Base-by-base conservation (phyloP, 1,140 invertebrate genomes). In the Ips typographus region DNA sequence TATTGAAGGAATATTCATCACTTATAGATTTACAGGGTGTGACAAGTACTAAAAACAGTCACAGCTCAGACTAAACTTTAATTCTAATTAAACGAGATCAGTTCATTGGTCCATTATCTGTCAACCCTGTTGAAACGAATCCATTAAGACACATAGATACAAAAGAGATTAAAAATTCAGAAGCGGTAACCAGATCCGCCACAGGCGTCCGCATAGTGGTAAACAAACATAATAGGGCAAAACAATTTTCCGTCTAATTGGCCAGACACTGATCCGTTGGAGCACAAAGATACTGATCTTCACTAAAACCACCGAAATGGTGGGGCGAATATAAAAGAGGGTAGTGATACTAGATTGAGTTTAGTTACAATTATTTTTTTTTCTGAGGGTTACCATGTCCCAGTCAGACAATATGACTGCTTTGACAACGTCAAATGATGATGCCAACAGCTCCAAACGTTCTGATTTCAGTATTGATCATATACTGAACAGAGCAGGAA, bases 391-490 rank as follows among this genome's bases (percentile, higher is more conserved):
- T n/a, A n/a, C n/a, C n/a, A n/a, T n/a, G 40, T 60, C 40, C 37
- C 7, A 5, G 37, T 53, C 38, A 1, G 44, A n/a, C 3, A 59
- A 4, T 44, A 61, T 61, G 59, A 61, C 40, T 22, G 59, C 59
- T 7, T 40, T 58, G 56, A 7, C 3, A 4, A 66, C 38, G 39
- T 7, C 36, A 39, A 47, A 57, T 61, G 4, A 37, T n/a, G 59
- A 51, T 37, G 37, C 1, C 40, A 40, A 65, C 40, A 59, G 8
- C 5, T 53, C 42, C 7, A 68, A 68, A 52, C 65, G 44, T 22
- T 74, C 69, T 60, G 82, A 84, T 78, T 85, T 85, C 72, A 85
- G 83, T 75, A 85, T 85, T 37, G 82, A 84, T 60, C 80, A 84
- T 69, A 85, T 85, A 68, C 77, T 85, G 72, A 81, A 82, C 73